These are phyloP conservation scores for Neolamprologus multifasciatus DNA, from an alignment of 2,797 vertebrate genomes.

Conservation along the genomic window DNA sequence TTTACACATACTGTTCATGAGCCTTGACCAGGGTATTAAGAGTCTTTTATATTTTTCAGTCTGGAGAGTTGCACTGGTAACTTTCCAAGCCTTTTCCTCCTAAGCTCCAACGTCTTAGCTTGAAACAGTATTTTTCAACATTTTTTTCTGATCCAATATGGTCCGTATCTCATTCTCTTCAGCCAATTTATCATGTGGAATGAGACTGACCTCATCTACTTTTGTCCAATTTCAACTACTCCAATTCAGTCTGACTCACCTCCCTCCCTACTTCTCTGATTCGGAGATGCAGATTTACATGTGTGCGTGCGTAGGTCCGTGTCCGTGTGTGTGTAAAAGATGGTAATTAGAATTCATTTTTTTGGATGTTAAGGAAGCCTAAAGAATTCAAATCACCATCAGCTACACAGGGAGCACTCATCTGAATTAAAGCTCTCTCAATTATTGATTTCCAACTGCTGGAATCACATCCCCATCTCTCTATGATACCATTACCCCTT, in stretches of 20 bases:
- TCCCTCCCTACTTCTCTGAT: slow-evolving; percentile 7
- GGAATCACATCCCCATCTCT: slow-evolving; percentile 17
- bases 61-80: neutral
- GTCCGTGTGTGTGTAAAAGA: neutral
- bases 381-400: slow-evolving; percentile 22
- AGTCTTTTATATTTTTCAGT: neutral
- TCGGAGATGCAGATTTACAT: neutral
- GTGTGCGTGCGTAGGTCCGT: neutral
- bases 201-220: neutral
- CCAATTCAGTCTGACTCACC: neutral
- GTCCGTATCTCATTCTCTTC: neutral
- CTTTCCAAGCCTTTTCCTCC: neutral
- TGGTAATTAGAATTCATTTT: slow-evolving; percentile 54
- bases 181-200: neutral
- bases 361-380: slow-evolving; percentile 36
- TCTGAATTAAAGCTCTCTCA: slow-evolving; percentile 62
- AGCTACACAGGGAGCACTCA: slow-evolving; percentile 47
- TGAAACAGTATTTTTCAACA: neutral
- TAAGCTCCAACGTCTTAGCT: neutral
- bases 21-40: neutral
- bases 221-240: neutral
- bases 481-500: neutral
- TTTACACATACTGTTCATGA: neutral
- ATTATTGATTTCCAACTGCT: slow-evolving; percentile 66
- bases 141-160: neutral